Evolutionary conservation across 2,888 invertebrate genomes (phyloP).

Genomic region (Sceliomorpha sp.): DNA sequence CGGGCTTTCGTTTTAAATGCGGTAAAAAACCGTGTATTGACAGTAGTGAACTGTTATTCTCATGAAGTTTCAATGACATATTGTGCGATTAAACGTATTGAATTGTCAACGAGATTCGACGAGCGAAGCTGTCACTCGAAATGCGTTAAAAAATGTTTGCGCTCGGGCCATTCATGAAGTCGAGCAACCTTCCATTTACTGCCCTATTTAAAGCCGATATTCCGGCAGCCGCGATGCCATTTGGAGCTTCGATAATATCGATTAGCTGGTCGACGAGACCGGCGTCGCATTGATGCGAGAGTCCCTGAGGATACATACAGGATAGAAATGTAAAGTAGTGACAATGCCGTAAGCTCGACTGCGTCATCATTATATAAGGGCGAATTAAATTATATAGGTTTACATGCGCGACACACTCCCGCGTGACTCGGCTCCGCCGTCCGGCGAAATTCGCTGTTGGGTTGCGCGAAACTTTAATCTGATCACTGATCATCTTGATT

Average conservation of each 20-base stretch:
- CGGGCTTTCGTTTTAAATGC: background rate
- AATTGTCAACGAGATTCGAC: constrained; percentile 19
- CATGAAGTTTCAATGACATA: constrained; percentile 14
- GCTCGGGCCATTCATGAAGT: constrained; percentile 8
- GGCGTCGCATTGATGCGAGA: constrained; percentile 45
- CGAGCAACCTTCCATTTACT: constrained; percentile 7
- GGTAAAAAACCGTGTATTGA: background rate
- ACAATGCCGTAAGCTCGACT: constrained; percentile 36
- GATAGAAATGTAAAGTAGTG: constrained; percentile 48
- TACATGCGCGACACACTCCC: constrained; percentile 46
- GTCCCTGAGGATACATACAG: constrained; percentile 38
- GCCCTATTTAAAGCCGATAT: constrained; percentile 30
- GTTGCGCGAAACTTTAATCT: constrained; percentile 51
- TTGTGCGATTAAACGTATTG: constrained; percentile 14
- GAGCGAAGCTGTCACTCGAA: constrained; percentile 7
- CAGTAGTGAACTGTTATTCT: constrained; percentile 2
- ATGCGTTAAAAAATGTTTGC: constrained; percentile 21
- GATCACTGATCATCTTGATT: constrained; percentile 43
- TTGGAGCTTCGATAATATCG: constrained; percentile 44
- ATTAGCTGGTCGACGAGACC: constrained; percentile 36
- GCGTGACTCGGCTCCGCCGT: constrained; percentile 38
- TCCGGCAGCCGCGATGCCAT: constrained; percentile 8
- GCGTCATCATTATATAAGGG: constrained; percentile 48
- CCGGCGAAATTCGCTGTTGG: constrained; percentile 26
- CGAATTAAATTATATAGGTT: constrained; percentile 50